Evolutionary conservation across 2,888 invertebrate genomes (phyloP).

Genomic region (Lissocephala sabroskyi): DNA sequence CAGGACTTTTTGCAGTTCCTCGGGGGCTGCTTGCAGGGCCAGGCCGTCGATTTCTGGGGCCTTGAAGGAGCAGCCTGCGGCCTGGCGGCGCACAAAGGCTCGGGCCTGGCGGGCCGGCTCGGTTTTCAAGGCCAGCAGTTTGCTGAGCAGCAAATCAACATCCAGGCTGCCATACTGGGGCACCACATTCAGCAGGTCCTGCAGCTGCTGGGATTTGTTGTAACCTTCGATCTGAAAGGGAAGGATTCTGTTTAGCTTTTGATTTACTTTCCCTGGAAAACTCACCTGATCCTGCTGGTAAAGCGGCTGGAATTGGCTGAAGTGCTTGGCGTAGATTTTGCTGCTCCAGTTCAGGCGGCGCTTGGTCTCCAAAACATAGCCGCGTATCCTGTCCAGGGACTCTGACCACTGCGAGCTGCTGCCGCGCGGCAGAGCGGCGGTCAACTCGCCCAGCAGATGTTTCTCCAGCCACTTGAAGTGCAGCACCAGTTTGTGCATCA

Average conservation of each 20-base stretch:
- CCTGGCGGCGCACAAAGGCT: slow-evolving; percentile 20
- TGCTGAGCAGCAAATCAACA: slow-evolving; percentile 42
- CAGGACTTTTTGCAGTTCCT: no score
- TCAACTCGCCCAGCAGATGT: slow-evolving; percentile 72
- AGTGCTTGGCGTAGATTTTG: slow-evolving; percentile 63
- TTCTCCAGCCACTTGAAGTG: slow-evolving; percentile 85
- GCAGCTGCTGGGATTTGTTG: slow-evolving; percentile 40
- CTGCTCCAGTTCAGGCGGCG: slow-evolving; percentile 59
- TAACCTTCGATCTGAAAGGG: slow-evolving; percentile 41
- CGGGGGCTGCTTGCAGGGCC: slow-evolving; percentile 21
- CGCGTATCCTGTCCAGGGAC: slow-evolving; percentile 33
- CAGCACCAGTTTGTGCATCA: slow-evolving; percentile 77
- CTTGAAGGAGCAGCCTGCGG: slow-evolving; percentile 24
- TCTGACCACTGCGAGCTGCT: slow-evolving; percentile 21
- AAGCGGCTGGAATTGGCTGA: slow-evolving; percentile 65
- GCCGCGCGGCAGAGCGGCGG: slow-evolving; percentile 26
- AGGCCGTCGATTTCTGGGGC: slow-evolving; percentile 12
- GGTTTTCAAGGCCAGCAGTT: slow-evolving; percentile 50
- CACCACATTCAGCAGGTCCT: slow-evolving; percentile 47
- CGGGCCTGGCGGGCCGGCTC: slow-evolving; percentile 43
- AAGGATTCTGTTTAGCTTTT: neutral
- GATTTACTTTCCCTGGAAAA: neutral
- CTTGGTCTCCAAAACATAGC: slow-evolving; percentile 48
- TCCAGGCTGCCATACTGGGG: slow-evolving; percentile 60
- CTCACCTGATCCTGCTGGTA: slow-evolving; percentile 57